Evolutionary conservation across 2,888 invertebrate genomes (phyloP), one percentile per base, ranked within the genome.

Genomic region (Lycocerus yunnanus): DNA sequence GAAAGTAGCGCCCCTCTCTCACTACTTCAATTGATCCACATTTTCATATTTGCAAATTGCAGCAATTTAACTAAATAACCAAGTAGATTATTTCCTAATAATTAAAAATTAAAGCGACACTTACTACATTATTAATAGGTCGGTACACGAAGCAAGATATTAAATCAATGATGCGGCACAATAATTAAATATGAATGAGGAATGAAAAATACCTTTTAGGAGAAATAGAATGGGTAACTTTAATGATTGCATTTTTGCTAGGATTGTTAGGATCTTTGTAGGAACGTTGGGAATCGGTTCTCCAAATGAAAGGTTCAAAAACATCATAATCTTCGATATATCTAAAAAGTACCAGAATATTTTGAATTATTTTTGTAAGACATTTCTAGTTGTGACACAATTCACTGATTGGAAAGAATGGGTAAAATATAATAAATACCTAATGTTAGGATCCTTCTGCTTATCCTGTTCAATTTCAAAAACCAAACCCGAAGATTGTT

Each of bases 271-370:
- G 63, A 27, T 43, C 14, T 11, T 8, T 13, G 27, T 21, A 9
- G 63, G 68, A 68, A 16, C 15, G 1, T 60, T 15, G 24, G 58
- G 59, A 21, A 71, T 72, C 72, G 3, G 20, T 72, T 72, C 72
- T 59, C 75, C 75, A 75, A 15, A 21, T 63, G 66, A 75, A 69
- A 58, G 69, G 75, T 75, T 69, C 75, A 60, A 59, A 68, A 18
- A 68, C 16, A 58, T 69, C 69, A 66, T 67, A 66, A 24, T 72
- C 68, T 14, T 72, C 72, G 15, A 75, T 66, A 27, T 69, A 69
- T 20, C 75, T 75, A 24, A 16, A 73, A 70, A 21, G 43, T 43
- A 59, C 8, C 21, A 20, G n/a, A 20, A 66, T 10, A 27, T 18
- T 63, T n/a, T 63, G 9, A 15, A 13, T 18, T 63, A 11, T 21